Conservation (phyloP, 2,888 invertebrate genomes). For the Ernsta delagoae region DNA sequence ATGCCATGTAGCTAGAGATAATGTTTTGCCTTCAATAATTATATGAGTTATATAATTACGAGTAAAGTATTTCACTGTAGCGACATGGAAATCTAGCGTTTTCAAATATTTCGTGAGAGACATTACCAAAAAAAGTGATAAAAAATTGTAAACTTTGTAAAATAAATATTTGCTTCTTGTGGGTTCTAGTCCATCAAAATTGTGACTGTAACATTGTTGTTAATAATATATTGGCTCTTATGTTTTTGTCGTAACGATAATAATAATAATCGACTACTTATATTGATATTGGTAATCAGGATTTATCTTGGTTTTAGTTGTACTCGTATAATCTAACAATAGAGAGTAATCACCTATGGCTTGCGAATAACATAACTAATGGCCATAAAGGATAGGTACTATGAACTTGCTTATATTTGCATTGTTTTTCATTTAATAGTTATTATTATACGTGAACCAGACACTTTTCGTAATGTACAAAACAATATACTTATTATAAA, state of each 20-base stretch:
- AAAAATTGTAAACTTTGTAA: conserved; percentile 61
- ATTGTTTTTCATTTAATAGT: conserved; percentile 73
- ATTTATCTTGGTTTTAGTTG: conserved; percentile 71
- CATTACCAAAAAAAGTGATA: conserved; percentile 53
- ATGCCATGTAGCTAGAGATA: conserved; percentile 73
- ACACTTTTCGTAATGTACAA: conserved; percentile 36
- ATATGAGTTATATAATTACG: conserved; percentile 43
- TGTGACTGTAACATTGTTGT: conserved; percentile 55
- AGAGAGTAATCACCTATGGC: conserved; percentile 78
- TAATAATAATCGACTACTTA: conserved; percentile 56
- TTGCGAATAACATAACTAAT: conserved; percentile 83
- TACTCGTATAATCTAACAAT: conserved; percentile 79
- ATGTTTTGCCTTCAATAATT: conserved; percentile 49
- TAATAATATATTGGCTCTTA: conserved; percentile 67
- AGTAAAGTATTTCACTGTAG: conserved; percentile 52
- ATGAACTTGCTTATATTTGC: conserved; percentile 79
- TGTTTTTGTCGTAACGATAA: conserved; percentile 55
- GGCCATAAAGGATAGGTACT: conserved; percentile 78
- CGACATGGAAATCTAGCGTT: conserved; percentile 51
- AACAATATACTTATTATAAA: too few species aligned
- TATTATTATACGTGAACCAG: conserved; percentile 45
- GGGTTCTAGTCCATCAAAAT: conserved; percentile 83
- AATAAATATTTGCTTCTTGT: conserved; percentile 65
- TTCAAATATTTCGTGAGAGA: conserved; percentile 50
- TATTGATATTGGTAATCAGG: conserved; percentile 50